Evolutionary conservation across 2,113 vertebrate genomes (phyloP).

Genomic region (Papio anubis): DNA sequence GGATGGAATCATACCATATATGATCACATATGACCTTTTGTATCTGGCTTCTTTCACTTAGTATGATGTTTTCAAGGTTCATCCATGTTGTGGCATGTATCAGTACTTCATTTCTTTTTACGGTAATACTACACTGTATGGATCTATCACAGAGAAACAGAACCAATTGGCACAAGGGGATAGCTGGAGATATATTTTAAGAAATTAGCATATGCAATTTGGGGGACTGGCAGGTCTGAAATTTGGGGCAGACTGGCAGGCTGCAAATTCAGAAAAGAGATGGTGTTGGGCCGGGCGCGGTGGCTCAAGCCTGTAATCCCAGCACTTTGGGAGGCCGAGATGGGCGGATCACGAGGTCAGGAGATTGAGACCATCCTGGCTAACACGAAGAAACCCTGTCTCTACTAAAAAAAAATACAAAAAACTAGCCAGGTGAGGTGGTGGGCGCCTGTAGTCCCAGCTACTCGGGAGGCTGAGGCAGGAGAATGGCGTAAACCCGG

Average conservation of each 20-base stretch:
- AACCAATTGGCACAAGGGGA: background rate
- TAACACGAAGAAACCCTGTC: too few relatives aligned
- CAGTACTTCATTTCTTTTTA: slow-evolving; percentile 9
- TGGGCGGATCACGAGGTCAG: too few relatives aligned
- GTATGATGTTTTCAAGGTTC: background rate
- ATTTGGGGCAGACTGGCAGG: background rate
- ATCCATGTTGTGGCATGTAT: background rate
- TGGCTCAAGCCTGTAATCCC: too few relatives aligned
- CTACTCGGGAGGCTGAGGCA: too few relatives aligned
- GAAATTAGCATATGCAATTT: background rate
- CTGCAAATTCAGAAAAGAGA: background rate
- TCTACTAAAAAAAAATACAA: too few relatives aligned
- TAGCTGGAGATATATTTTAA: background rate
- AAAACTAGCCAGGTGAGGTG: too few relatives aligned
- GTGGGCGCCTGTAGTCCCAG: too few relatives aligned
- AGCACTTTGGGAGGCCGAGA: too few relatives aligned
- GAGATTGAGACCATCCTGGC: too few relatives aligned
- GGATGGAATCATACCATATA: background rate
- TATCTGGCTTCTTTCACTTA: slow-evolving; percentile 39
- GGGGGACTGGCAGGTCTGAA: background rate
- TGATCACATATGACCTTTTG: background rate
- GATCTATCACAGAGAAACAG: background rate
- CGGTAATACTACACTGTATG: background rate
- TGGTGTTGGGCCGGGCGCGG: background rate
- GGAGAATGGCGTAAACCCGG: too few relatives aligned